These are phyloP conservation scores for Salminus brasiliensis DNA, from an alignment of 2,113 vertebrate species.

Conservation along the genomic window DNA sequence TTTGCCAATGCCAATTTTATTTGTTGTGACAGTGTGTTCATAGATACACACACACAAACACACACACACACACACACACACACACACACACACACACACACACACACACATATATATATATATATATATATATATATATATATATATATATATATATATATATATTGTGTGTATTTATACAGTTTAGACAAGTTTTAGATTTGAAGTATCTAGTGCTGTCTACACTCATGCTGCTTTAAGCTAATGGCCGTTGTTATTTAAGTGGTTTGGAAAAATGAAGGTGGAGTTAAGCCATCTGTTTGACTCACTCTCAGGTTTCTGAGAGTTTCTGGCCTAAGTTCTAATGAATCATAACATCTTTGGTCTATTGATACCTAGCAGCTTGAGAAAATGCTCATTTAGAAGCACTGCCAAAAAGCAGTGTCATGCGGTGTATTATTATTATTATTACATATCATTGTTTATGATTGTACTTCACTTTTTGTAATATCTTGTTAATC, in stretches of 20 bases:
- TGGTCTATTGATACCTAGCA: neutral
- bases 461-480: no score
- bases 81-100: no score
- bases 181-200: no score
- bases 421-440: neutral
- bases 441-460: no score
- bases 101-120: no score
- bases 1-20: neutral
- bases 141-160: no score
- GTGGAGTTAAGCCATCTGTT: neutral
- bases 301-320: neutral
- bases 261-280: neutral
- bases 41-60: no score
- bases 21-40: no score
- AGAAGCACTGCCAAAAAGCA: neutral
- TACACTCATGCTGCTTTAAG: neutral
- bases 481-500: no score
- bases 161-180: no score
- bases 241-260: neutral
- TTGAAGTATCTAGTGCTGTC: neutral
- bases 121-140: no score
- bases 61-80: no score
- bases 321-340: neutral
- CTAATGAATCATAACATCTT: neutral
- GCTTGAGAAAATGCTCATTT: neutral